A percentile compares a stretch with the other conserved stretches of the same genome.
These are phyloP conservation scores for Leptinotarsa texana DNA, from an alignment of 1,140 invertebrate genomes.

Conservation along the genomic window DNA sequence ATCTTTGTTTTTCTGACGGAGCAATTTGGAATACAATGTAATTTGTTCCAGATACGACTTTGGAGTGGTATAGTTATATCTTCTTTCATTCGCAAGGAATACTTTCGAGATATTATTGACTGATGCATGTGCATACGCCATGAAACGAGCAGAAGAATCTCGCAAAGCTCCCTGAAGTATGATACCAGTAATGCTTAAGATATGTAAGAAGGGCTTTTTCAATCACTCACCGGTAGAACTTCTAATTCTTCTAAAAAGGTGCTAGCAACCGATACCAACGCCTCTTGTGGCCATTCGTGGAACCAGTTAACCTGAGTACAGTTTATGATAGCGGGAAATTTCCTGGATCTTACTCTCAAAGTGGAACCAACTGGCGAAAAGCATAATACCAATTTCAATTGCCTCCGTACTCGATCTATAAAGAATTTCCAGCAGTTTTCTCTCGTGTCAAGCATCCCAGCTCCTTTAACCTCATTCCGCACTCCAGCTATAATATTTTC, in stretches of 20 bases:
- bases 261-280: slow-evolving; percentile 88
- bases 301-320: slow-evolving; percentile 97
- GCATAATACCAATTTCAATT: slow-evolving; percentile 90
- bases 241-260: slow-evolving; percentile 83
- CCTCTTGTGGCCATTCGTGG: slow-evolving; percentile 97
- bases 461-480: slow-evolving; percentile 86
- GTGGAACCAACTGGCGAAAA: slow-evolving; percentile 94
- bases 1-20: slow-evolving; percentile 81
- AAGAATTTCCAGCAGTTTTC: slow-evolving; percentile 99
- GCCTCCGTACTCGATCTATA: slow-evolving; percentile 88
- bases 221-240: slow-evolving; percentile 70
- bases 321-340: slow-evolving; percentile 95
- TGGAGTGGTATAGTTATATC: slow-evolving; percentile 96
- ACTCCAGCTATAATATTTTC: slow-evolving; percentile 92
- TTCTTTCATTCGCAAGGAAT: slow-evolving; percentile 85
- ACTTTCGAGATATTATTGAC: slow-evolving; percentile 87
- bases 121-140: slow-evolving; percentile 92
- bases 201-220: not conserved
- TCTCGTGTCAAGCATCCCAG: slow-evolving; percentile 82
- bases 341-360: slow-evolving; percentile 84
- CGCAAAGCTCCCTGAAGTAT: slow-evolving; percentile 62
- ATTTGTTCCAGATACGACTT: slow-evolving; percentile 97
- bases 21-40: slow-evolving; percentile 84
- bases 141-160: slow-evolving; percentile 85
- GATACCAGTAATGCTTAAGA: not conserved